Conservation (phyloP, 2,888 invertebrate species). For the Hemaris fuciformis region DNA sequence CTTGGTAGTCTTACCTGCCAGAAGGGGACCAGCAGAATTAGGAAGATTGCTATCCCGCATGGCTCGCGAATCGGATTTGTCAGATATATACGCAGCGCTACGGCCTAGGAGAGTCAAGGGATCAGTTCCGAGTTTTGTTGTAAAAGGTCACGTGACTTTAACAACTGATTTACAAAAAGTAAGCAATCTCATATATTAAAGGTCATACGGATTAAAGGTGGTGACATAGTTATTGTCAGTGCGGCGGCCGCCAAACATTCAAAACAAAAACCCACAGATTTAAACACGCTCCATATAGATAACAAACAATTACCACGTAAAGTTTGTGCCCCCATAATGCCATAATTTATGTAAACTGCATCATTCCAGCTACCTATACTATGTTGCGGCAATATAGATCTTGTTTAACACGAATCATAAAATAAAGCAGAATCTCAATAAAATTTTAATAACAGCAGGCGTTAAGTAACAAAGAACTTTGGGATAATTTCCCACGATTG, state of each 20-base stretch:
- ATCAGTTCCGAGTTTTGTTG: constrained; percentile 89
- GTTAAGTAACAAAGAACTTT: background rate
- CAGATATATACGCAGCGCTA: constrained; percentile 85
- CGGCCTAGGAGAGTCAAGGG: constrained; percentile 87
- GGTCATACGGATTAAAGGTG: background rate
- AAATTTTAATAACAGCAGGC: background rate
- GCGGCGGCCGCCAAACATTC: background rate
- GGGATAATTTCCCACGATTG: background rate
- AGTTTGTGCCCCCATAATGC: background rate
- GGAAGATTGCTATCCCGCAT: constrained; percentile 84
- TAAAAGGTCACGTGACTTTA: constrained; percentile 89
- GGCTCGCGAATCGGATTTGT: constrained; percentile 82
- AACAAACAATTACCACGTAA: constrained; percentile 13
- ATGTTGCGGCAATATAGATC: background rate
- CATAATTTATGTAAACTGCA: background rate
- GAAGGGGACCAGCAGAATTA: constrained; percentile 82
- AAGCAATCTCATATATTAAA: constrained; percentile 36
- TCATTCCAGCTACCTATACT: background rate
- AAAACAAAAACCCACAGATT: constrained; percentile 19
- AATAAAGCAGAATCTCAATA: background rate
- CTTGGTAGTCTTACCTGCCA: constrained; percentile 86
- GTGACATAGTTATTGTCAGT: background rate
- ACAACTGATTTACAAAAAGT: constrained; percentile 92
- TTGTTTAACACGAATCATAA: background rate
- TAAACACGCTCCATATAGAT: constrained; percentile 24